Conservation (phyloP, 1,140 invertebrate genomes). For the Sinonovacula constricta region DNA sequence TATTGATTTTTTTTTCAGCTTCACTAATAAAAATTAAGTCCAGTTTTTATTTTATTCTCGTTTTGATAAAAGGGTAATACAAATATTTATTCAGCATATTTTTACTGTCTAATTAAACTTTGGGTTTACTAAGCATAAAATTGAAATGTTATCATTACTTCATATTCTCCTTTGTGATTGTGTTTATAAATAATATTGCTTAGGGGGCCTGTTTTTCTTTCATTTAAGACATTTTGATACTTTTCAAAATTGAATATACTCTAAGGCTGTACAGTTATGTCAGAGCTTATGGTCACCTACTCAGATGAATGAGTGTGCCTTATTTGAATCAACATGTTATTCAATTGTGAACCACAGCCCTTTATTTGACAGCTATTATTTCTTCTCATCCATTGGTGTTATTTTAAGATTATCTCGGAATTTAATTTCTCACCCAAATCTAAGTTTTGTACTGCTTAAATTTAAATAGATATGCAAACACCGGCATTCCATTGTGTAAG, state of each 20-base stretch:
- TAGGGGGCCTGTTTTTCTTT: slow-evolving; percentile 30
- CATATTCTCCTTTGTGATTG: not conserved
- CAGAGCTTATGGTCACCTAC: not conserved
- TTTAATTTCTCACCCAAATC: slow-evolving; percentile 43
- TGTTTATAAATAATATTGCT: not conserved
- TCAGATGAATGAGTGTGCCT: not conserved
- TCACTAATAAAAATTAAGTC: too few relatives aligned
- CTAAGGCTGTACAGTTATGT: not conserved
- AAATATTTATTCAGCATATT: too few relatives aligned
- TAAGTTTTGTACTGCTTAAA: slow-evolving; percentile 30
- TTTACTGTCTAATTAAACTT: too few relatives aligned
- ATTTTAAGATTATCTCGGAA: slow-evolving; percentile 33
- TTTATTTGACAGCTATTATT: slow-evolving; percentile 17
- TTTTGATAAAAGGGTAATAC: too few relatives aligned
- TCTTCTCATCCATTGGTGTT: slow-evolving; percentile 9
- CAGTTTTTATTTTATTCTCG: too few relatives aligned
- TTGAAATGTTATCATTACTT: not conserved
- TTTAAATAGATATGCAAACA: slow-evolving; percentile 52
- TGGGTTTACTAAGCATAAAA: not conserved
- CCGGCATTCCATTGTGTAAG: slow-evolving; percentile 35
- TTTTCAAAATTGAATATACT: slow-evolving; percentile 44
- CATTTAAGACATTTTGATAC: slow-evolving; percentile 39
- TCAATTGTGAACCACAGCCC: slow-evolving; percentile 26
- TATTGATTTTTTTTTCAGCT: too few relatives aligned
- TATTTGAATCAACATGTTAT: slow-evolving; percentile 4